Evolutionary conservation across 92 coral and sea anemone species (phyloP).

Genomic region (Porites rus): DNA sequence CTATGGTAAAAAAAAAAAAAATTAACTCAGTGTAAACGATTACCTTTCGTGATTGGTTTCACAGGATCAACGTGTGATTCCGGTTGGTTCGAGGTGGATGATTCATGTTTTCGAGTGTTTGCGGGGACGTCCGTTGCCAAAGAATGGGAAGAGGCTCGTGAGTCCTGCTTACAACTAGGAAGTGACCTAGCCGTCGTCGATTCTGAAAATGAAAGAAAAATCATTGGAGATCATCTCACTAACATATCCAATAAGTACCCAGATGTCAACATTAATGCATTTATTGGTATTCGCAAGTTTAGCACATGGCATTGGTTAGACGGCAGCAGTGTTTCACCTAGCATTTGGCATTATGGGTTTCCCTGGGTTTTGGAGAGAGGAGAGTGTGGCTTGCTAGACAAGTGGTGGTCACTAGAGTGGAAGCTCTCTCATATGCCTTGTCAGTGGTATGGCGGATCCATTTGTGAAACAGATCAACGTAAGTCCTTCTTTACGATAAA

Average conservation of each 20-base stretch:
- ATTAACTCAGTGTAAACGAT: background rate
- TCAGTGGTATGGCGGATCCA: background rate
- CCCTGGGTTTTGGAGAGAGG: background rate
- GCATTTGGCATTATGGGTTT: conserved; percentile 13
- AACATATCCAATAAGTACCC: background rate
- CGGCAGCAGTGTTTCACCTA: background rate
- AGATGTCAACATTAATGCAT: background rate
- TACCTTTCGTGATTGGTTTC: background rate
- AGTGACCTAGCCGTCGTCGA: conserved; percentile 68
- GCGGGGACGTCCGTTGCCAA: background rate
- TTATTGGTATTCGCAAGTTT: conserved; percentile 14
- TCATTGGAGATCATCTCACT: background rate
- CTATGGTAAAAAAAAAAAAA: too few species aligned
- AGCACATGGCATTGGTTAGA: conserved; percentile 30
- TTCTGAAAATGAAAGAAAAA: conserved; percentile 37
- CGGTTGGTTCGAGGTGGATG: conserved; percentile 40
- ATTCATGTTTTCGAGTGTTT: conserved; percentile 29
- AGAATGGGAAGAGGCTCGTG: conserved; percentile 6
- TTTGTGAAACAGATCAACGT: conserved; percentile 27
- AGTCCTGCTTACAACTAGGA: background rate
- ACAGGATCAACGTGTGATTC: conserved; percentile 23
- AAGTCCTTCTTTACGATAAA: conserved; percentile 13
- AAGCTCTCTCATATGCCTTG: background rate
- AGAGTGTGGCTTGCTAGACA: background rate
- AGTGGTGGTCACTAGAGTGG: background rate